These are phyloP conservation scores for Catocala sponsa DNA, from an alignment of 2,888 invertebrate genomes.

Conservation along the genomic window DNA sequence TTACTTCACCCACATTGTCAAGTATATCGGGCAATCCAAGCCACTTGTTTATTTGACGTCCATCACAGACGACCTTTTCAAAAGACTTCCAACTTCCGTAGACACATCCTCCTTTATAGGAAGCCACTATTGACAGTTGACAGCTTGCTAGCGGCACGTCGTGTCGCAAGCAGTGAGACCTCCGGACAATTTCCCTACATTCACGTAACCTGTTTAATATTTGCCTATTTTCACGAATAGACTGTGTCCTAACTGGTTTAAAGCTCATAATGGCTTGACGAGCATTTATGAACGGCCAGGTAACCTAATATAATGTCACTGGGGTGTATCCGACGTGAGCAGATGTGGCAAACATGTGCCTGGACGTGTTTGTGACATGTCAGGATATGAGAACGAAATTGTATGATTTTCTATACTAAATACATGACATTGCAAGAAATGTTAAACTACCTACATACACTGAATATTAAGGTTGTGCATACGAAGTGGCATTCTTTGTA, in stretches of 20 bases:
- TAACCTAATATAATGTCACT: conserved; percentile 33
- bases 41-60: conserved; percentile 41
- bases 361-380: conserved; percentile 41
- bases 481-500: too few relatives aligned
- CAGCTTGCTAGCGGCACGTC: conserved; percentile 35
- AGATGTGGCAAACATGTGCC: conserved; percentile 51
- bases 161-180: conserved; percentile 39
- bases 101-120: conserved; percentile 49
- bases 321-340: conserved; percentile 43
- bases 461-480: too few relatives aligned
- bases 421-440: background rate
- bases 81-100: conserved; percentile 51
- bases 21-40: conserved; percentile 13
- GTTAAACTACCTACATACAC: background rate
- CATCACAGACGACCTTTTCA: conserved; percentile 51
- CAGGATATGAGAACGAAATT: conserved; percentile 27
- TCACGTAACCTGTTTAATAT: conserved; percentile 41
- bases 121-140: conserved; percentile 60
- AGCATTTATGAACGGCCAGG: conserved; percentile 20
- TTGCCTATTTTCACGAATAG: conserved; percentile 8
- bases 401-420: background rate
- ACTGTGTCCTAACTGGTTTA: conserved; percentile 30
- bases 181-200: conserved; percentile 52
- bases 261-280: conserved; percentile 33
- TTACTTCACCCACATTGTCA: too few relatives aligned